Base-by-base conservation (phyloP, 2,797 vertebrate species). In the Bufotes viridis region DNA sequence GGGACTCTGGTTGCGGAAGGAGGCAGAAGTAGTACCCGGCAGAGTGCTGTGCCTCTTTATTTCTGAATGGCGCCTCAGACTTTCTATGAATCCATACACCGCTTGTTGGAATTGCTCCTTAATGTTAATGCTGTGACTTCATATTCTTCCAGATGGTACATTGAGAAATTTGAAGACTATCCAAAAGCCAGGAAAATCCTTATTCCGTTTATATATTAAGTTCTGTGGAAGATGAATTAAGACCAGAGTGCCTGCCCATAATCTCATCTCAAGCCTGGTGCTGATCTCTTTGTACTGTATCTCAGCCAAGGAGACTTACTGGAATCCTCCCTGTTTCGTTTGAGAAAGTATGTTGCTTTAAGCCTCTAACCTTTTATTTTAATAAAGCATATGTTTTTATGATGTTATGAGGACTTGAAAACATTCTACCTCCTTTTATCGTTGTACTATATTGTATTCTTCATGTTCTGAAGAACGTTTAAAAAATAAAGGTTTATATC, bases 81-180 rank as follows among this genome's bases (percentile, higher is more conserved):
- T 34, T 34, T 34, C 29, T 34, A 34, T 34, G 29, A 34, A 34
- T 34, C 29, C 29, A 42, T 42, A 42, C 42, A 42, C 42, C 42
- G 4, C 7, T 42, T 1, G 11, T 51, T 13, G 1, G 20, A 51
- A 51, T 51, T 24, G 20, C 18, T 20, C 72, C 49, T 51, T 49
- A 74, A 81, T 82, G 3, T 14, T 67, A n/a, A 51, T 29, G 12
- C 29, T 22, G 12, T 34, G 12, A 85, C 63, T 61, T 75, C 20
- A 10, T 79, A 24, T 90, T 91, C 93, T 95, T 55, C 85, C 94
- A 99, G 98, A 91, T 99, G 98, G 98, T 99, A 99, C 90, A 94
- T 95, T 51, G 87, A 93, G 34, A 99, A 98, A 93, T 99, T 99
- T 93, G 96, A 99, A 94, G 95, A 98, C 90, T 99, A 99, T 88